Percentiles rank a stretch among this genome's conserved stretches.
phyloP scores from a whole-genome alignment of 2,797 vertebrate species.

The Anguilla marmorata region DNA sequence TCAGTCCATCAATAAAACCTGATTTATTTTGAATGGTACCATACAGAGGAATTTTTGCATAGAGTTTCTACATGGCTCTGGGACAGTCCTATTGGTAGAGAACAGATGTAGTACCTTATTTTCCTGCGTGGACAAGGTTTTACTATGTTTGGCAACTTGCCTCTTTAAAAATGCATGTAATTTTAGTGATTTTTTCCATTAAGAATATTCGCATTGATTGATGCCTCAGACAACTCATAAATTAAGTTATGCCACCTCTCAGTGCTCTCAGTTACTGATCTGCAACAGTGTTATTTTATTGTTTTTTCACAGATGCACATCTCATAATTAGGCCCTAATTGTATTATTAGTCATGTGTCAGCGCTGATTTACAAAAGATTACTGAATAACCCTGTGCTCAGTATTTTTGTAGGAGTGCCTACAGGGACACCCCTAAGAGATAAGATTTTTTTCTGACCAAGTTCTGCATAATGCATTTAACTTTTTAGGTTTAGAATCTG shows the following conservation, averaged over 20 bases:
- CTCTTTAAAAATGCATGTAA: no score
- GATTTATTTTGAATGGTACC: no score
- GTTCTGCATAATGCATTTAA: neutral
- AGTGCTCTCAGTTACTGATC: neutral
- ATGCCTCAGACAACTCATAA: no score
- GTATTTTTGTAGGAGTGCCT: neutral
- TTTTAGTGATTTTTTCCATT: no score
- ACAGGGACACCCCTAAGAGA: neutral
- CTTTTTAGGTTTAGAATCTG: neutral
- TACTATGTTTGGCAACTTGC: no score
- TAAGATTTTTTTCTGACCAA: neutral
- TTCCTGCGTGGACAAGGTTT: no score
- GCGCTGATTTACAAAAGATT: neutral
- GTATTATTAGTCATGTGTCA: neutral
- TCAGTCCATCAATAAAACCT: no score
- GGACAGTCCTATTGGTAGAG: no score
- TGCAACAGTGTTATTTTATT: neutral
- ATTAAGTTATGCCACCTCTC: neutral
- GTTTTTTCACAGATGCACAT: neutral
- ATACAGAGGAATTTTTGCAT: no score
- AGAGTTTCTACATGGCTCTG: no score
- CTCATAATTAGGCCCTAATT: conserved; percentile 1
- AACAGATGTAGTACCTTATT: no score
- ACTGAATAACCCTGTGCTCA: neutral
- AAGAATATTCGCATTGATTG: no score